Conservation (phyloP, 2,888 invertebrate genomes). For the Pammene aurita region DNA sequence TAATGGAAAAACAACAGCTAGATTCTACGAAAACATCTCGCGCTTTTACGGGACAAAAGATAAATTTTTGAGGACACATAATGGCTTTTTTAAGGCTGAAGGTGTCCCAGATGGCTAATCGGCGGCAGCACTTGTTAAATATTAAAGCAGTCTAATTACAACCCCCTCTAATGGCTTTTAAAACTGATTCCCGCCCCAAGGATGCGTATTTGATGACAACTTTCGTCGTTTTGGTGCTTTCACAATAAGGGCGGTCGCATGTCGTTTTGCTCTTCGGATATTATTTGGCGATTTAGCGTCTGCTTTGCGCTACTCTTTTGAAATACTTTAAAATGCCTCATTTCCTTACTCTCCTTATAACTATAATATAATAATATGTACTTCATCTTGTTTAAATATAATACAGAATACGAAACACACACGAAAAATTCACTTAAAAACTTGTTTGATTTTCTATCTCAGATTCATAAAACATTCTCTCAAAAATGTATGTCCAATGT, state of each 20-base stretch:
- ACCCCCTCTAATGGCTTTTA: slow-evolving; percentile 81
- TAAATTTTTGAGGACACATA: slow-evolving; percentile 77
- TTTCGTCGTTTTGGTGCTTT: slow-evolving; percentile 65
- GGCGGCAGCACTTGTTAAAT: slow-evolving; percentile 81
- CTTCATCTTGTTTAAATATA: no score
- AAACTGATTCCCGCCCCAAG: slow-evolving; percentile 81
- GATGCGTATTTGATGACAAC: slow-evolving; percentile 83
- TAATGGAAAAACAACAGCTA: slow-evolving; percentile 46
- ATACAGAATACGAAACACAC: no score
- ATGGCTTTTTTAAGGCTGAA: slow-evolving; percentile 73
- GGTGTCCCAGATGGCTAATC: slow-evolving; percentile 80
- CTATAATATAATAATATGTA: not conserved
- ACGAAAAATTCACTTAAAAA: no score
- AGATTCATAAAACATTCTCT: no score
- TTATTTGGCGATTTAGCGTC: slow-evolving; percentile 29
- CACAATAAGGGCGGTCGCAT: slow-evolving; percentile 51
- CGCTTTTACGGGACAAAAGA: slow-evolving; percentile 51
- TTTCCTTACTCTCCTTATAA: not conserved
- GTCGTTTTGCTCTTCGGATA: slow-evolving; percentile 20
- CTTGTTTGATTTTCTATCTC: no score
- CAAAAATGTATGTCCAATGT: no score
- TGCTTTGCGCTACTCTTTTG: slow-evolving; percentile 21
- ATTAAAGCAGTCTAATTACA: slow-evolving; percentile 83
- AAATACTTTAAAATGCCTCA: not conserved
- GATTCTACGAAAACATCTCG: slow-evolving; percentile 53